Base-by-base conservation (phyloP, 1,140 invertebrate genomes). In the Augochlora pura region DNA sequence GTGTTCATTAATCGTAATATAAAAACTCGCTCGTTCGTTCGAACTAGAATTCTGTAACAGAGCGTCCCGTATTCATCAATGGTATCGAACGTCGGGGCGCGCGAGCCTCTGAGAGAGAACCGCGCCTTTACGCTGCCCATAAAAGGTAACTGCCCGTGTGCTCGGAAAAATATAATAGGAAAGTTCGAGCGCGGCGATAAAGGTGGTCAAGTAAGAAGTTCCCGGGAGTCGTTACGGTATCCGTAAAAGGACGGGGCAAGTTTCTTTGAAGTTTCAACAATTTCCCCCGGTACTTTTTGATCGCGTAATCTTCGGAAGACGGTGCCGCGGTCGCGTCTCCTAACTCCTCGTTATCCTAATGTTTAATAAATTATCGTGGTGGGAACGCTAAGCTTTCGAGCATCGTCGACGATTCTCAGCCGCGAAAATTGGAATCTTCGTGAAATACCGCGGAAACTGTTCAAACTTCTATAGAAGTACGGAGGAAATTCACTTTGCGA, bases 141-240 rank as follows among this genome's bases (percentile, higher is more conserved):
- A 70, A 77, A 77, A 2, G 54, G 16, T 39, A 70, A 70, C 27
- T 38, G 16, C 23, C 12, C 42, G 42, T 12, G 32, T 12, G 32
- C 27, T 16, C 54, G 3, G n/a, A 69, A 77, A 77, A 77, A 77
- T 77, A 71, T 71, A 49, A 38, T 18, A 38, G 21, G 16, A 27
- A 70, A 77, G 67, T 77, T 77, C 14, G 42, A 77, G 49, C 42
- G 27, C 27, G 39, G 32, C 39, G 27, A 57, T 23, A 23, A 71
- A 70, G 23, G 27, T 71, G 67, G 70, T 77, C 16, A 16, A 70
- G 75, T 62, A 52, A 59, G 52, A 71, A 77, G 42, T 77, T 77
- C 16, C 57, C 38, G 69, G 25, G 10, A 39, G 42, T 63, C 75
- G 67, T 63, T 77, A 62, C 59, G 46, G 49, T 52, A 42, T 62